Base-by-base conservation (phyloP, 2,888 invertebrate species). In the Idaea biselata region DNA sequence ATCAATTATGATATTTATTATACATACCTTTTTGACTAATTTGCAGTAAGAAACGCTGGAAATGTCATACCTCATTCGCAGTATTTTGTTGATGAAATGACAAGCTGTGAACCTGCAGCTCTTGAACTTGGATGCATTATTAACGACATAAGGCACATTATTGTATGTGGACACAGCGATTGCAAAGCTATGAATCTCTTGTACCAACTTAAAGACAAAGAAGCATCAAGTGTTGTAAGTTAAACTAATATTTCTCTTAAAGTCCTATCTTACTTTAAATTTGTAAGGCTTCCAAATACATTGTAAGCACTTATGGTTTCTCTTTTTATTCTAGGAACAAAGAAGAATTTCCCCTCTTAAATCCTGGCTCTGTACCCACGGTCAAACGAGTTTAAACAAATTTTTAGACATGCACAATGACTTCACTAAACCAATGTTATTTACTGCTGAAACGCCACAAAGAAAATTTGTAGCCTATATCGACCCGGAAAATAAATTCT, bases 171-270 rank as follows among this genome's bases (percentile, higher is more conserved):
- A 0, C 99, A 99, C 83, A 98, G 99, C 67, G 99, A 99, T 83
- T 99, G 99, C 85, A 99, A 99, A 94, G 99, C 99, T 3, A 99
- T 99, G 96, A 98, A 98, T 93, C 93, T 98, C 63, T 91, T 99
- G 1, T 97, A 97, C 83, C 94, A 96, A 77, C 87, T 99, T 62
- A 95, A 95, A 77, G 96, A 96, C 87, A 95, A 95, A 71, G 95
- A 97, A 80, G 95, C 96, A 84, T 94, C 97, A 2, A 90, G 83
- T 76, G 74, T 78, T 67, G 91, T 89, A 75, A 83, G 89, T 80
- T 69, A 57, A 17, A 57, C 53, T 25, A 32, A 18, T 25, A 25
- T 25, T 25, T 25, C 25, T n/a, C 25, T 25, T 8, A 44, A 44
- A 11, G 3, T 11, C 33, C 33, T 11, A n/a, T n/a, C n/a, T n/a